Evolutionary conservation across 2,888 invertebrate genomes (phyloP), one percentile per base, ranked within the genome.

Genomic region (Callinectes sapidus): DNA sequence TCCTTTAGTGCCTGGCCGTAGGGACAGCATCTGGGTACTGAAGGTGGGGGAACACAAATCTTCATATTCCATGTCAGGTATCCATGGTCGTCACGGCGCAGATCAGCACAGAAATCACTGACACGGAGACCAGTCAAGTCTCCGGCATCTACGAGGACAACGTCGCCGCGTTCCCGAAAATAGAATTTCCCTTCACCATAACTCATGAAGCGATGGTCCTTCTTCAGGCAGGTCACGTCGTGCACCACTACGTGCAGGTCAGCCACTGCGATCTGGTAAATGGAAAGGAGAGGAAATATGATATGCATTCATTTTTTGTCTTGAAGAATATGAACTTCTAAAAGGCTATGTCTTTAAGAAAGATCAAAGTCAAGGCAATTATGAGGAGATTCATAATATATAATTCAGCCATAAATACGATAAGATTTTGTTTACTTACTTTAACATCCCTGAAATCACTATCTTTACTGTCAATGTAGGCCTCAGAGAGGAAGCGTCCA

Each of bases 1-100:
- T 35, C 61, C 54, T 48, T 87, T 48, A 92, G 42, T 6, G 91
- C 91, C 23, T 90, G 32, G n/a, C 91, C 91, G 23, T 32, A 32
- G 32, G 92, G 92, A n/a, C 92, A 92, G 66, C 92, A 92, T 16
- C 89, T 71, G 23, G 92, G 92, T 35, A 92, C 55, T 13, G 81
- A 91, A 18, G 91, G 92, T 5, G 90, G 89, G 8, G 90, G 85
- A 2, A 92, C 14, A 71, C 92, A 92, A 5, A 85, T 88, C 91
- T 92, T 92, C 39, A 91, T 18, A 5, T 61, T 92, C 92, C 61
- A 92, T 16, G 77, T 85, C 18, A 89, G 39, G 2, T 89, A 0
- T 2, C 66, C 85, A 3, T 66, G 42, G 42, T 42, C 28, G 61
- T 91, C 92, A 39, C 66, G 3, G 61, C 16, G 32, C 39, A 89